phyloP scores from a whole-genome alignment of 92 coral and sea anemone genomes.

The Paramuricea clavata region DNA sequence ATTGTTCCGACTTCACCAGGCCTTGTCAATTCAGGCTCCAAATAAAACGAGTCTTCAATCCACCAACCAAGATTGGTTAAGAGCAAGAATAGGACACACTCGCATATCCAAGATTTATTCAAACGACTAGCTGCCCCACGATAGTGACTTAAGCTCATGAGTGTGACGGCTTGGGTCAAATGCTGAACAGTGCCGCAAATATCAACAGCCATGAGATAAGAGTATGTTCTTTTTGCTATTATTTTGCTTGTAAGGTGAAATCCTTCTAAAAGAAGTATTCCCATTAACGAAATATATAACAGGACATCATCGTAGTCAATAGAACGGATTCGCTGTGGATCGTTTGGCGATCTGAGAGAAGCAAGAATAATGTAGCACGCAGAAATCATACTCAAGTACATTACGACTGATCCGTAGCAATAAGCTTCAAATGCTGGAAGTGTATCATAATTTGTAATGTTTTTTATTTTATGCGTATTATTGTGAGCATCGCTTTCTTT shows the following conservation, averaged over 20 bases:
- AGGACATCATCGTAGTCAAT: not conserved
- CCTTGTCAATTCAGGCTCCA: not conserved
- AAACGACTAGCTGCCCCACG: not conserved
- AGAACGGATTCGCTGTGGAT: not conserved
- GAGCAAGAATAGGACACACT: not conserved
- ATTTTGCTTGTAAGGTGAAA: not conserved
- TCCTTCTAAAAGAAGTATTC: conserved; percentile 16
- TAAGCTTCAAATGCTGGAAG: not conserved
- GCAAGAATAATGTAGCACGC: conserved; percentile 9
- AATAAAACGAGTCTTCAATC: not conserved
- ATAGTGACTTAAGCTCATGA: not conserved
- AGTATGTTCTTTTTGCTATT: not conserved
- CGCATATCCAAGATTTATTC: not conserved
- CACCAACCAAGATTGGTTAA: not conserved
- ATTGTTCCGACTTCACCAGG: conserved; percentile 21
- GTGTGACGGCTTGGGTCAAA: conserved; percentile 5
- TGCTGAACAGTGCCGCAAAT: not conserved
- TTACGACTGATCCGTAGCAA: not conserved
- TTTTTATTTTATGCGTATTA: no score
- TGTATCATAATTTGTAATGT: not conserved
- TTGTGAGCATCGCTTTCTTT: not conserved
- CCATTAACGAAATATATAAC: conserved; percentile 1
- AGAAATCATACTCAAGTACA: not conserved
- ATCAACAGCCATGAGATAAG: not conserved
- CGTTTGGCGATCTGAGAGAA: not conserved